Base-by-base conservation (phyloP, 2,888 invertebrate species). In the Megalurothrips usitatus region DNA sequence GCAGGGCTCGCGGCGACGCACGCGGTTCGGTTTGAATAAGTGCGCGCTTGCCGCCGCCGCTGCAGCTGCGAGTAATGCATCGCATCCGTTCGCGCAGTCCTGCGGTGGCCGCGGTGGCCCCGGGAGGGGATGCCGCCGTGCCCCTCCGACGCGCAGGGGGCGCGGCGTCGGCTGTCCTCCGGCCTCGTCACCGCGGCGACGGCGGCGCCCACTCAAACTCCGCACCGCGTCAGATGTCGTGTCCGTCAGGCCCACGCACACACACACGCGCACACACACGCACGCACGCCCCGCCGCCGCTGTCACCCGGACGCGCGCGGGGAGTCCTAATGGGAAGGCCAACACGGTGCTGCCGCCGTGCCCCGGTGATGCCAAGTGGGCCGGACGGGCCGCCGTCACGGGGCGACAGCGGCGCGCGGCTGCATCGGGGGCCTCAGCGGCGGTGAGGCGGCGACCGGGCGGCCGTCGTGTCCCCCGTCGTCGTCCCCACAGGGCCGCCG, bases 181-280 rank as follows among this genome's bases (percentile, higher is more conserved):
- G n/a, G 34, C 6, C 34, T 43, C 34, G 34, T 75, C 68, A 26
- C 68, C 58, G 17, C 58, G n/a, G n/a, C n/a, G n/a, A n/a, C n/a
- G n/a, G n/a, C n/a, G n/a, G 58, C 17, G 19, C n/a, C 58, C 58
- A 26, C 68, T 26, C n/a, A 75, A 23, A 75, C 68, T 75, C 23
- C 23, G 68, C 68, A 26, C 68, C 68, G 26, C 26, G 68, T 75
- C 68, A 75, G 68, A 75, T 75, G 68, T 26, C 68, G 26, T 75
- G 68, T 75, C 68, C 26, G 68, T 75, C 68, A 75, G 68, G 23
- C 68, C 68, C 68, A 75, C 68, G 68, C 68, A 23, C 68, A 26
- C 68, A 75, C 68, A 75, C 68, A 75, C 68, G 26, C 68, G 26
- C 23, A 23, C 68, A 75, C 68, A 75, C 68, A 75, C 68, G 4